A percentile compares a stretch with the other conserved stretches of the same genome.
Evolutionary conservation across 2,888 invertebrate genomes (phyloP).

Genomic region (Hanleya hanleyi): DNA sequence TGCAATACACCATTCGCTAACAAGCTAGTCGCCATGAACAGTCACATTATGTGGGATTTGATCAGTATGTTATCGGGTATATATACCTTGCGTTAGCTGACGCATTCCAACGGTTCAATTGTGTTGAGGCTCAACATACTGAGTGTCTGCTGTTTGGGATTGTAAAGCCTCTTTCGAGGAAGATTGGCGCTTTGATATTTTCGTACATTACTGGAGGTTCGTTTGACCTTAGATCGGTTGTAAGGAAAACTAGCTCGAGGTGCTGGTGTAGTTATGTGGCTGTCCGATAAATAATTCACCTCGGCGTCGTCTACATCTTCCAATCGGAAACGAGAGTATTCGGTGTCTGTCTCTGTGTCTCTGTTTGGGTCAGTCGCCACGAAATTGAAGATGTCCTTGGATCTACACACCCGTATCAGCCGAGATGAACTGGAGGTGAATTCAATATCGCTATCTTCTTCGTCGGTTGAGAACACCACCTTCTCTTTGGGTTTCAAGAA

Average conservation of each 20-base stretch:
- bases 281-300: conserved; percentile 5
- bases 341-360: conserved; percentile 2
- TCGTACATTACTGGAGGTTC: neutral
- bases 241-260: neutral
- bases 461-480: neutral
- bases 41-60: too few relatives aligned
- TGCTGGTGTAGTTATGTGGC: neutral
- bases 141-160: neutral
- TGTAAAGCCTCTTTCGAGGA: neutral
- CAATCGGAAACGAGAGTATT: neutral
- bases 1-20: too few relatives aligned
- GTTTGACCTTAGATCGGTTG: neutral
- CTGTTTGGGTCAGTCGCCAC: neutral
- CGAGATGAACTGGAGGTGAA: neutral
- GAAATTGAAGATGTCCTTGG: neutral
- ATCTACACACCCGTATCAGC: neutral
- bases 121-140: neutral
- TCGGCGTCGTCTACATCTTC: neutral
- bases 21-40: too few relatives aligned
- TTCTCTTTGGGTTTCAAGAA: neutral
- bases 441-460: neutral
- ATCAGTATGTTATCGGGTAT: too few relatives aligned
- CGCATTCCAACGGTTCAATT: too few relatives aligned
- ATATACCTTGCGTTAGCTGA: too few relatives aligned
- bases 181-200: neutral